Percentiles rank a stretch among this genome's conserved stretches.
phyloP scores from a whole-genome alignment of 2,797 vertebrate genomes.

The Periophthalmus magnuspinnatus region DNA sequence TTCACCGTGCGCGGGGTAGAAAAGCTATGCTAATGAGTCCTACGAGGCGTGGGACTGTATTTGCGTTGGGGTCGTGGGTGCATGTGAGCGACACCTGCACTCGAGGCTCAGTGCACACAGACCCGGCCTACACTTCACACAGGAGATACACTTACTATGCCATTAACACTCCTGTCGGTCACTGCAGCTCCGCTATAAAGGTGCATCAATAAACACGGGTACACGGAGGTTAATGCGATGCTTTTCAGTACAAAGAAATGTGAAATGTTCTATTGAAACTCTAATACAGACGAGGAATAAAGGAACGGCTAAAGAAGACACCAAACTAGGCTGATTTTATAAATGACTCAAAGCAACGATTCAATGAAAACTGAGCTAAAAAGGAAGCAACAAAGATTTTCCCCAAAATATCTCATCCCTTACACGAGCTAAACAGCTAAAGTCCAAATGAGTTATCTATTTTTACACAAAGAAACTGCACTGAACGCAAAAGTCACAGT shows the following conservation, averaged over 20 bases:
- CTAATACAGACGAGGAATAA: neutral
- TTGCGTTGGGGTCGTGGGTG: slow-evolving; percentile 30
- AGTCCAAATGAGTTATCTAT: too few relatives aligned
- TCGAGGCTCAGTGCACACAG: slow-evolving; percentile 22
- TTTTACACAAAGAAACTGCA: too few relatives aligned
- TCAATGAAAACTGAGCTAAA: too few relatives aligned
- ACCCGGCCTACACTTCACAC: slow-evolving; percentile 16
- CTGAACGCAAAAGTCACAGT: too few relatives aligned
- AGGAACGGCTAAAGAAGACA: too few relatives aligned
- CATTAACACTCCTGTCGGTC: neutral
- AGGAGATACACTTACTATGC: neutral
- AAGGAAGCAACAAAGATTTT: too few relatives aligned
- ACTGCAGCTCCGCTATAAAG: neutral
- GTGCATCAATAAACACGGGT: neutral
- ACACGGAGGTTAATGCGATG: neutral
- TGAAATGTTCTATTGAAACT: neutral
- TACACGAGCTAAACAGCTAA: too few relatives aligned
- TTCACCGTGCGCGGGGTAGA: neutral
- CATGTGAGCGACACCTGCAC: slow-evolving; percentile 42
- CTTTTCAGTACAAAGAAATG: neutral
- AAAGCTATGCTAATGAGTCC: slow-evolving; percentile 1
- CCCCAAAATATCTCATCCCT: too few relatives aligned
- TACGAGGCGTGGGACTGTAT: slow-evolving; percentile 18
- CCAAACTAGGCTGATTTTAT: too few relatives aligned
- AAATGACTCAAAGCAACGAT: too few relatives aligned